A percentile compares a stretch with the other conserved stretches of the same genome.
phyloP scores from a whole-genome alignment of 2,888 invertebrate species.

The Acanthosoma haemorrhoidale region DNA sequence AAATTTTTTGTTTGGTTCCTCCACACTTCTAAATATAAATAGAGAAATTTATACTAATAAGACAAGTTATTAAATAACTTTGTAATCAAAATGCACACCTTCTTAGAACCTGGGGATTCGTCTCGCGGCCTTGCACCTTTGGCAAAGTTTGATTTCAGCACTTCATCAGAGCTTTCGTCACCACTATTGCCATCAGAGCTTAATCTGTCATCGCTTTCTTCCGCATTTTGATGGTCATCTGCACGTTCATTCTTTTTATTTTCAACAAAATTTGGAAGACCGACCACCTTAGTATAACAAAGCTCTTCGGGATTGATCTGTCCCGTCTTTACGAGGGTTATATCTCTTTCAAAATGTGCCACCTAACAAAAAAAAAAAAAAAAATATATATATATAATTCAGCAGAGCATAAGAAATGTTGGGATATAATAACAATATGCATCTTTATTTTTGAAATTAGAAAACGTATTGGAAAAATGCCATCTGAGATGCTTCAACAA shows the following conservation, averaged over 20 bases:
- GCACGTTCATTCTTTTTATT: slow-evolving; percentile 42
- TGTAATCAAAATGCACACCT: too few relatives aligned
- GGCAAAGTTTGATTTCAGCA: slow-evolving; percentile 52
- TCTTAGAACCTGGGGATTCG: slow-evolving; percentile 76
- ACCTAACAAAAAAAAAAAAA: slow-evolving; percentile 53
- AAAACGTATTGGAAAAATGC: too few relatives aligned
- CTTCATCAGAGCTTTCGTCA: slow-evolving; percentile 50
- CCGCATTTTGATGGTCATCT: too few relatives aligned
- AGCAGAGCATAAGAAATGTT: too few relatives aligned
- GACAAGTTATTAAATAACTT: too few relatives aligned
- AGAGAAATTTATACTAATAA: too few relatives aligned
- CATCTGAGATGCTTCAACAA: too few relatives aligned
- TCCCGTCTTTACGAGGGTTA: slow-evolving; percentile 70
- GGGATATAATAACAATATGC: too few relatives aligned
- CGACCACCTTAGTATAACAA: slow-evolving; percentile 80
- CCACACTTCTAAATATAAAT: too few relatives aligned
- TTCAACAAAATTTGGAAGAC: slow-evolving; percentile 64
- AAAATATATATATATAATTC: too few relatives aligned
- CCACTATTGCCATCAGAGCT: slow-evolving; percentile 45
- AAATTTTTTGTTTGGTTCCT: too few relatives aligned
- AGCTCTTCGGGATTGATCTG: slow-evolving; percentile 57
- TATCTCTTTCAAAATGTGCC: slow-evolving; percentile 79
- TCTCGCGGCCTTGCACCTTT: slow-evolving; percentile 66
- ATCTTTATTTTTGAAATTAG: too few relatives aligned
- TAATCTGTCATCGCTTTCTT: not conserved